A percentile compares a stretch with the other conserved stretches of the same genome.
Conservation (phyloP, 2,888 invertebrate species). For the Himalopsyche japonica region DNA sequence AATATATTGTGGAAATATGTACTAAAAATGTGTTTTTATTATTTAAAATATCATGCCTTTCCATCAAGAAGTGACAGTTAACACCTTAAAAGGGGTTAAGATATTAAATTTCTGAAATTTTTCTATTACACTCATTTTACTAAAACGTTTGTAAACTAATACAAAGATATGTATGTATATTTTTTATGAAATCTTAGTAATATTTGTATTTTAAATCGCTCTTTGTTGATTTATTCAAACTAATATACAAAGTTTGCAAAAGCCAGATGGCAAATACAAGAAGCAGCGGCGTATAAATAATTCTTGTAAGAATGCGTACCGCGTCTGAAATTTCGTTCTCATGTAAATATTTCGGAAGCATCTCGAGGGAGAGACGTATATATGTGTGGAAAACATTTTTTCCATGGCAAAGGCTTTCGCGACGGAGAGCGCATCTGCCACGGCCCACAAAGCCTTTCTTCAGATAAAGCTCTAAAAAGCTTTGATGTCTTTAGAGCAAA, state of each 20-base stretch:
- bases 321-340: constrained; percentile 29
- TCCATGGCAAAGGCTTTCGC: neutral
- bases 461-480: constrained; percentile 13
- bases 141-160: no score
- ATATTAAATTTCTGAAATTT: no score
- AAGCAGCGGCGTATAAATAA: neutral
- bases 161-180: no score
- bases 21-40: no score
- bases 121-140: no score
- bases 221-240: neutral
- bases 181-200: no score
- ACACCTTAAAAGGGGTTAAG: no score
- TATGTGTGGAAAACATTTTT: neutral
- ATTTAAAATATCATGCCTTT: no score
- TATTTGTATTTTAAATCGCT: no score
- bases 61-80: no score
- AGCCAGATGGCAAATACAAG: neutral
- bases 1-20: no score
- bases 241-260: neutral
- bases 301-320: neutral
- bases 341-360: constrained; percentile 25
- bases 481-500: constrained; percentile 33
- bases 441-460: constrained; percentile 4
- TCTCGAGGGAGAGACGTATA: neutral
- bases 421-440: neutral